A percentile compares a stretch with the other conserved stretches of the same genome.
Conservation (phyloP, 2,113 vertebrate species). For the Pachycephala philippinensis region DNA sequence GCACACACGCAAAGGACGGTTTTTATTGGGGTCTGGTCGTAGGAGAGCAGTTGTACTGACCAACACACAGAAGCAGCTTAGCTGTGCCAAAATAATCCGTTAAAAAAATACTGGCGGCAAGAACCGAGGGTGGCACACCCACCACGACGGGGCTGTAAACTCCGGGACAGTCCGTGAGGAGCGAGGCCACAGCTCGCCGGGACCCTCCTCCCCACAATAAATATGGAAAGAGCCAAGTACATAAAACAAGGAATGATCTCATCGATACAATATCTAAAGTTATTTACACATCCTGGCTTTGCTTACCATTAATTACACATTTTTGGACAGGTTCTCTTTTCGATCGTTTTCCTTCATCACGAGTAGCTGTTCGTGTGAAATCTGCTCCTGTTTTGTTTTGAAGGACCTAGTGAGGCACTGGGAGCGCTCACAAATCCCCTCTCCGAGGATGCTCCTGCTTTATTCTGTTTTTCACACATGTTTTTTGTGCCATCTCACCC, state of each 20-base stretch:
- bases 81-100: constrained; percentile 67
- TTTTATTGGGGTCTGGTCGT: constrained; percentile 83
- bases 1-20: constrained; percentile 74
- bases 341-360: not conserved
- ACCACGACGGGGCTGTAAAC: constrained; percentile 20
- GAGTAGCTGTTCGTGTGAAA: not conserved
- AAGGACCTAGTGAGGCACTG: not conserved
- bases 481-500: not conserved
- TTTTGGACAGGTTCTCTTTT: constrained; percentile 31
- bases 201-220: constrained; percentile 70
- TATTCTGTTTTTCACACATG: not conserved
- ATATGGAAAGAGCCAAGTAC: constrained; percentile 76
- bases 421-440: not conserved
- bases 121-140: constrained; percentile 53
- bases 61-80: constrained; percentile 76
- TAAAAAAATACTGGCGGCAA: constrained; percentile 60
- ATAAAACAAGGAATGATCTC: constrained; percentile 72
- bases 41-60: constrained; percentile 77
- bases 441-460: not conserved
- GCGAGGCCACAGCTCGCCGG: not conserved
- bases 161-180: not conserved
- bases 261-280: constrained; percentile 79
- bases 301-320: constrained; percentile 38
- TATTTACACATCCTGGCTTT: constrained; percentile 77
- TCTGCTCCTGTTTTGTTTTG: not conserved